Evolutionary conservation across 1,140 invertebrate genomes (phyloP).

Genomic region (Glossosoma conforme): DNA sequence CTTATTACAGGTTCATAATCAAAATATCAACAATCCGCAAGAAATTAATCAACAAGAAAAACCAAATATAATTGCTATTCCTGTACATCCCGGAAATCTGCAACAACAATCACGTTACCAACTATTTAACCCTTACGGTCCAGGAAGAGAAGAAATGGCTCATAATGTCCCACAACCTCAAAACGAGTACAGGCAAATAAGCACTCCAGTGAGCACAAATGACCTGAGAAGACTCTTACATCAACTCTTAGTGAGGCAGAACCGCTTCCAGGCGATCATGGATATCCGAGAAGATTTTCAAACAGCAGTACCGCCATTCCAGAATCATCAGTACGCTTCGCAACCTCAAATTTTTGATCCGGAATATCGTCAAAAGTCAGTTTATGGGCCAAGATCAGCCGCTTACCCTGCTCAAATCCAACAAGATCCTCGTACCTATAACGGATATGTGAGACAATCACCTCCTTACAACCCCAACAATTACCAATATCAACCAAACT

Average conservation of each 20-base stretch:
- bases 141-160: slow-evolving; percentile 22
- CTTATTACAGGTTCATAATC: slow-evolving; percentile 21
- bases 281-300: slow-evolving; percentile 39
- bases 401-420: slow-evolving; percentile 12
- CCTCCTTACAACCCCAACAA: slow-evolving; percentile 18
- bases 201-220: slow-evolving; percentile 52
- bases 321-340: slow-evolving; percentile 20
- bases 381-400: slow-evolving; percentile 14
- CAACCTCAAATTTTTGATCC: slow-evolving; percentile 27
- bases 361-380: slow-evolving; percentile 30
- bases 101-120: slow-evolving; percentile 31
- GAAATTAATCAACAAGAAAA: slow-evolving; percentile 20
- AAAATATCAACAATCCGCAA: slow-evolving; percentile 8
- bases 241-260: slow-evolving; percentile 52
- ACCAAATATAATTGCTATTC: slow-evolving; percentile 22
- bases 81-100: slow-evolving; percentile 14
- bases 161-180: slow-evolving; percentile 30
- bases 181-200: slow-evolving; percentile 39
- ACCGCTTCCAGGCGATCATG: slow-evolving; percentile 49
- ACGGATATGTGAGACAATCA: slow-evolving; percentile 16
- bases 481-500: slow-evolving; percentile 22
- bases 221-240: slow-evolving; percentile 55
- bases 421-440: slow-evolving; percentile 16
- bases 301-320: slow-evolving; percentile 37
- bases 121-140: slow-evolving; percentile 33